Evolutionary conservation across 2,113 vertebrate genomes (phyloP).

Genomic region (Nyctereutes procyonoides): DNA sequence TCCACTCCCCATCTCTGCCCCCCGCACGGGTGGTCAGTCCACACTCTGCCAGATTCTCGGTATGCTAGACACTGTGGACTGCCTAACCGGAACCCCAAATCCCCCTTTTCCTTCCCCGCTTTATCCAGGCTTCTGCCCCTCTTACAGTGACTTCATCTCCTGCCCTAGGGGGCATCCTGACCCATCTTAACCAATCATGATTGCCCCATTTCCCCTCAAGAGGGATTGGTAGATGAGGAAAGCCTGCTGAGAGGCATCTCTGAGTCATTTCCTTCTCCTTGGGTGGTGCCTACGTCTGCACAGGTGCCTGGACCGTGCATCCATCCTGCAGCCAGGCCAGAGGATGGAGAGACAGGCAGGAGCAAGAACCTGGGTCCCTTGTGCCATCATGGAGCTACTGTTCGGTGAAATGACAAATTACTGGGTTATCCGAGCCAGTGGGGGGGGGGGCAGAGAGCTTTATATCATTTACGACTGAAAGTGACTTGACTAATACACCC

Average conservation of each 20-base stretch:
- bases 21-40: neutral
- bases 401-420: neutral
- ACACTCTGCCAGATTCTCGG: neutral
- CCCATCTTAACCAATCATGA: neutral
- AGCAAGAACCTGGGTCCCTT: neutral
- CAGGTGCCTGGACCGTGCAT: neutral
- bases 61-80: neutral
- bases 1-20: neutral
- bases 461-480: neutral
- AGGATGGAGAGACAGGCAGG: neutral
- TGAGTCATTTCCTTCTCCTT: neutral
- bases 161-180: neutral
- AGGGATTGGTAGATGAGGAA: neutral
- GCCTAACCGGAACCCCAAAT: neutral
- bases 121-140: neutral
- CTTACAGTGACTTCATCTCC: neutral
- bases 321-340: neutral
- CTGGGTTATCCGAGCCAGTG: neutral
- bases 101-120: neutral
- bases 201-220: neutral
- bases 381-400: neutral
- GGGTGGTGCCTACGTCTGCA: neutral
- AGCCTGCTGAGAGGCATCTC: neutral
- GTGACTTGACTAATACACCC: neutral
- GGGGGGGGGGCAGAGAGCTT: neutral